Evolutionary conservation across 2,888 invertebrate genomes (phyloP), one percentile per base, ranked within the genome.

Genomic region (Clepsis dumicolana): DNA sequence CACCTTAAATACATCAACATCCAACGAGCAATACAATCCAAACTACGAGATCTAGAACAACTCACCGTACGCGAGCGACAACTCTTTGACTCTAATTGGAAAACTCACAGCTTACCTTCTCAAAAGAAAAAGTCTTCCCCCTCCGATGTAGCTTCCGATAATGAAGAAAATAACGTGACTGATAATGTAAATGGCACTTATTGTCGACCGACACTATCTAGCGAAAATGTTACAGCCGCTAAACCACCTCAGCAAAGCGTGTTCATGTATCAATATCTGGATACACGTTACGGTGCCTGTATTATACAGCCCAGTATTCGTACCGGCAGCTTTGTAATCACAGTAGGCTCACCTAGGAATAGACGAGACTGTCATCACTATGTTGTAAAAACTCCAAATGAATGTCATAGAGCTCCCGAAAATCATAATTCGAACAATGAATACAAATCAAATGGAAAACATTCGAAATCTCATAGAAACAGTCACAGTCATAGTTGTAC

Each of bases 1-100:
- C 98, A 99, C 85, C 97, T 98, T 95, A 96, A 98, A 71, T 98
- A 98, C 82, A 97, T 99, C 74, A 97, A 97, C 81, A 94, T 99
- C 32, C 98, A 98, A 89, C 95, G 97, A 76, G 94, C 96, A 38
- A 91, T 98, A 25, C 97, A 98, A 86, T 95, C 95, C 53, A 98
- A 98, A 88, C 96, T 98, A 95, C 95, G 96, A 54, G 98, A 98
- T 85, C 87, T 98, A 63, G 98, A 98, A 83, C 95, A 97, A 64
- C 94, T 98, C 5, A 96, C 96, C 76, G 90, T 97, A 64, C 94
- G 96, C 3, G 98, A 98, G 85, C 95, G 97, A 64, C 97, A 98
- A 81, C 94, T 98, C 12, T 92, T 97, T 53, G 96, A 97, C 89
- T 96, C 97, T 24, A 97, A 97, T 85, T 97, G 97, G 97, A 98